Conservation (phyloP, 2,113 vertebrate genomes). For the Gadus chalcogrammus region DNA sequence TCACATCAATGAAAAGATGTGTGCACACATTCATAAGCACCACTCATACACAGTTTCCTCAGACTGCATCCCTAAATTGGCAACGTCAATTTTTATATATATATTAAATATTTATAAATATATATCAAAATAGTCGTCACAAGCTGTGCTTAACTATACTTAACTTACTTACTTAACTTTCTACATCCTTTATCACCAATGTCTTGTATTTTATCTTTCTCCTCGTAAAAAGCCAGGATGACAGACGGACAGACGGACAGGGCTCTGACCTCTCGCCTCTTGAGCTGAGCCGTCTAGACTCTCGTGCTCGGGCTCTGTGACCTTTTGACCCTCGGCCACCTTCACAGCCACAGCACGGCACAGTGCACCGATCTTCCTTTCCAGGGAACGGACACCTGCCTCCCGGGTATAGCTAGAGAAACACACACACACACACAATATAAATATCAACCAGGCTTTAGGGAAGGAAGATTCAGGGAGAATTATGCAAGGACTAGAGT, state of each 20-base stretch:
- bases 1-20: constrained; percentile 11
- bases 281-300: background rate
- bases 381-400: constrained; percentile 93
- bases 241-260: background rate
- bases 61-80: background rate
- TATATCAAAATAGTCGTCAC: background rate
- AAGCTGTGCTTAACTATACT: too few species aligned
- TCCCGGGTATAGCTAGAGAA: constrained; percentile 86
- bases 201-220: background rate
- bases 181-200: too few species aligned
- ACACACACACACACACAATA: background rate
- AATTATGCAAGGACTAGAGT: too few species aligned
- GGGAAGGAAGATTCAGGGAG: too few species aligned
- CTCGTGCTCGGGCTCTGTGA: constrained; percentile 51
- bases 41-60: background rate
- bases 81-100: background rate
- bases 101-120: background rate
- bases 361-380: constrained; percentile 89
- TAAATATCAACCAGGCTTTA: too few species aligned
- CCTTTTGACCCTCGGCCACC: constrained; percentile 86
- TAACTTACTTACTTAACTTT: too few species aligned
- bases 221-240: background rate
- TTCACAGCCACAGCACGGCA: constrained; percentile 94
- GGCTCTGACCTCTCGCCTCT: constrained; percentile 48
- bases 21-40: background rate